These are phyloP conservation scores for Nothocercus julius DNA, from an alignment of 2,113 vertebrate species.

Conservation along the genomic window DNA sequence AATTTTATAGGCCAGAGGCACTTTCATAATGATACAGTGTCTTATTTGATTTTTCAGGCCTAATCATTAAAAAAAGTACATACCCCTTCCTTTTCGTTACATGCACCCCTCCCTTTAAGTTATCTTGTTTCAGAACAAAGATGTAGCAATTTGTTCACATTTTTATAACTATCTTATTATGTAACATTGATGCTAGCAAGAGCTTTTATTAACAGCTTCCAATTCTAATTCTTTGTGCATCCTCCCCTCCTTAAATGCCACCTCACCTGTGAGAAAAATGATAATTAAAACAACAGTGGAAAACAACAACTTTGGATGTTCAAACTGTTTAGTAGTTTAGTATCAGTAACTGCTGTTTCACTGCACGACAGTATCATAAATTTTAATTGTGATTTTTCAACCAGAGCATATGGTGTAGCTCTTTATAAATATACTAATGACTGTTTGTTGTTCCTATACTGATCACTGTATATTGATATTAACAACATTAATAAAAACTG, in stretches of 20 bases:
- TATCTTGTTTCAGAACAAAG: conserved; percentile 42
- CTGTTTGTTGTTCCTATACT: not conserved
- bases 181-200: conserved; percentile 29
- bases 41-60: conserved; percentile 42
- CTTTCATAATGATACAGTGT: not conserved
- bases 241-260: not conserved
- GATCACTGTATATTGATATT: conserved; percentile 9
- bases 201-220: conserved; percentile 61
- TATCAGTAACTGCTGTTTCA: conserved; percentile 49
- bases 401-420: not conserved
- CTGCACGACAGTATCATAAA: conserved; percentile 20
- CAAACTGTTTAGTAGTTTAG: conserved; percentile 17
- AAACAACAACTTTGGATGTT: not conserved
- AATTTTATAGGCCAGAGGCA: conserved; percentile 31
- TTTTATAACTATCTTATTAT: conserved; percentile 46
- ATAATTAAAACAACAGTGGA: conserved; percentile 31
- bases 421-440: conserved; percentile 43
- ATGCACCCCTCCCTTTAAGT: conserved; percentile 4
- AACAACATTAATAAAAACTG: not conserved
- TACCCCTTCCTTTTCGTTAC: not conserved
- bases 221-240: conserved; percentile 20
- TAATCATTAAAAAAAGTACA: conserved; percentile 25
- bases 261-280: conserved; percentile 21
- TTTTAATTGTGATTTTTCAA: conserved; percentile 54
- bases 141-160: conserved; percentile 41